A percentile compares a stretch with the other conserved stretches of the same genome.
phyloP scores from a whole-genome alignment of 2,888 invertebrate species.

The Euzetes globulus region DNA sequence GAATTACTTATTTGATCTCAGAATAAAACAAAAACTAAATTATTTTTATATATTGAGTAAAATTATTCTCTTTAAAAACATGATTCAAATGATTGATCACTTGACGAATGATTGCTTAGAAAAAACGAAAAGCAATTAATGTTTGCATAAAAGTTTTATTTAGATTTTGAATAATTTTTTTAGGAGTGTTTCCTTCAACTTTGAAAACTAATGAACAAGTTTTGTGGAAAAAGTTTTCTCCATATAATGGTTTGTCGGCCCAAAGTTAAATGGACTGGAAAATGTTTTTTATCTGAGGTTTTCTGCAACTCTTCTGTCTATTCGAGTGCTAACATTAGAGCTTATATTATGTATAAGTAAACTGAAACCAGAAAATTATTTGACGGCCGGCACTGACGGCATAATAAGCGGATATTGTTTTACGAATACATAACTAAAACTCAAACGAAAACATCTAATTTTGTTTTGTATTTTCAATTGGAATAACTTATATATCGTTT shows the following conservation, averaged over 20 bases:
- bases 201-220: no score
- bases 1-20: background rate
- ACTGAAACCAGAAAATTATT: background rate
- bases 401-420: slow-evolving; percentile 7
- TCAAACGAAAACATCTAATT: slow-evolving; percentile 12
- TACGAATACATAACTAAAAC: background rate
- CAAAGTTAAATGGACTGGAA: no score
- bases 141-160: background rate
- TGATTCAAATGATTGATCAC: background rate
- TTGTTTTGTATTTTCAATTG: background rate
- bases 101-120: background rate
- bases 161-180: no score
- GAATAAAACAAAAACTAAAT: background rate
- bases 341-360: background rate
- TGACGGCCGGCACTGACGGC: background rate
- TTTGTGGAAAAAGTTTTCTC: no score
- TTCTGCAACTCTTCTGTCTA: background rate
- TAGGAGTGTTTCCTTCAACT: no score
- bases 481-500: background rate
- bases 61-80: background rate
- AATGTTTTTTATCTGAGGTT: background rate
- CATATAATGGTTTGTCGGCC: no score
- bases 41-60: background rate
- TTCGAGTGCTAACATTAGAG: no score
- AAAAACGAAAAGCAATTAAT: background rate